A percentile compares a stretch with the other conserved stretches of the same genome.
phyloP scores from a whole-genome alignment of 2,888 invertebrate genomes.

The Thumatha senex region DNA sequence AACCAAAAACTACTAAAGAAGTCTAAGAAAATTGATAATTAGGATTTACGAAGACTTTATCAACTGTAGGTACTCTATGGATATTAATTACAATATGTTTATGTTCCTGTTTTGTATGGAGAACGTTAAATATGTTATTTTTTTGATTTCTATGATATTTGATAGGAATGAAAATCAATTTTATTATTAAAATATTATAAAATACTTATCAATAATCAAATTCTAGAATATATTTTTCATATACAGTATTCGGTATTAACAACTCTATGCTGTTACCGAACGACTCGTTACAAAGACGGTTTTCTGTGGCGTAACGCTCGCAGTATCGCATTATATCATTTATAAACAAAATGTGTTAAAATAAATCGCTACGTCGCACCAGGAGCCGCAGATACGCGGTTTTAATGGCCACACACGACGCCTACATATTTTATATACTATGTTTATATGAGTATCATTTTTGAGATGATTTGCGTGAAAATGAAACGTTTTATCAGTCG shows the following conservation, averaged over 20 bases:
- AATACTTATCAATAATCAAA: too few species aligned
- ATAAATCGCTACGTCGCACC: slow-evolving; percentile 78
- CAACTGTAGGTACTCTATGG: too few species aligned
- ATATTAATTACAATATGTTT: too few species aligned
- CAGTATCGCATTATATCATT: slow-evolving; percentile 83
- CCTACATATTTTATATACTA: slow-evolving; percentile 39
- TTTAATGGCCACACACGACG: slow-evolving; percentile 50
- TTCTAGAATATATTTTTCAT: too few species aligned
- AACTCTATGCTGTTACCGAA: slow-evolving; percentile 56
- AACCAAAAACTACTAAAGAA: too few species aligned
- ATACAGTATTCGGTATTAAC: slow-evolving; percentile 29
- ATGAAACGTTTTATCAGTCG: slow-evolving; percentile 25
- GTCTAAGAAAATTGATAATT: too few species aligned
- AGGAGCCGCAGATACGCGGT: slow-evolving; percentile 72
- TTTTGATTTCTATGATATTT: too few species aligned
- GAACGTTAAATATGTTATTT: too few species aligned
- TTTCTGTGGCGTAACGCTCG: slow-evolving; percentile 66
- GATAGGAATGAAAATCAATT: too few species aligned
- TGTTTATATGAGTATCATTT: slow-evolving; percentile 40
- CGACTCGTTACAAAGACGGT: slow-evolving; percentile 59
- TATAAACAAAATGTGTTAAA: slow-evolving; percentile 84
- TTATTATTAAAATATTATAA: too few species aligned
- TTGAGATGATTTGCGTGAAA: slow-evolving; percentile 38
- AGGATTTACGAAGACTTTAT: too few species aligned
- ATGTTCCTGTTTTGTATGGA: too few species aligned